Evolutionary conservation across 2,797 vertebrate species (phyloP).

Genomic region (Helarctos malayanus): DNA sequence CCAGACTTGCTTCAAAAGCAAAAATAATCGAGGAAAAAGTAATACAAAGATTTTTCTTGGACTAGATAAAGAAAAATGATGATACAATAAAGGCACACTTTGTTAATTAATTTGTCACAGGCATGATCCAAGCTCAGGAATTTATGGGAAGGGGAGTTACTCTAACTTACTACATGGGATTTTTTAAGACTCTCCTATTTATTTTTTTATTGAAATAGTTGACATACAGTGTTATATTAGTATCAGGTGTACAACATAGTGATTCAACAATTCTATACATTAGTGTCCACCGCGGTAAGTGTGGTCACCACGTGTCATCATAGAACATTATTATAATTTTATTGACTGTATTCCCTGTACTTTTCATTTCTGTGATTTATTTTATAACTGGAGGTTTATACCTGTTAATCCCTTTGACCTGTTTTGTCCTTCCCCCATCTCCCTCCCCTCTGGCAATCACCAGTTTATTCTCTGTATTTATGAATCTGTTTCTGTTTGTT

Average conservation of each 20-base stretch:
- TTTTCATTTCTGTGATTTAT: neutral
- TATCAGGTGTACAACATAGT: neutral
- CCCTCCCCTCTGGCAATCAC: neutral
- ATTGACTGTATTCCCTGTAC: neutral
- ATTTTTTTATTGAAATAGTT: neutral
- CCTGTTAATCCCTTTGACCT: neutral
- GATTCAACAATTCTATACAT: neutral
- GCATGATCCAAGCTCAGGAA: neutral
- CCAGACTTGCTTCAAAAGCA: neutral
- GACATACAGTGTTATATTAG: neutral
- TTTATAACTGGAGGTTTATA: neutral
- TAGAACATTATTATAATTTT: neutral
- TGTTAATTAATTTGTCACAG: constrained; percentile 28
- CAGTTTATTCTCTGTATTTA: neutral
- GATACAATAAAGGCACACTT: neutral
- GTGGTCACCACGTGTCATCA: neutral
- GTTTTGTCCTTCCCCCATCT: neutral
- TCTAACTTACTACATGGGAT: neutral
- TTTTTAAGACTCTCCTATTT: neutral
- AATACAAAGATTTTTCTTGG: neutral
- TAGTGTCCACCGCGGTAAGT: neutral
- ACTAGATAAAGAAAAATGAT: neutral
- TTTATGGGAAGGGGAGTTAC: neutral
- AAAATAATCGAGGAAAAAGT: neutral
- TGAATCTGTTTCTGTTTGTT: neutral